A percentile compares a stretch with the other conserved stretches of the same genome.
phyloP scores from a whole-genome alignment of 2,888 invertebrate genomes.

The Callyntrura sp. region DNA sequence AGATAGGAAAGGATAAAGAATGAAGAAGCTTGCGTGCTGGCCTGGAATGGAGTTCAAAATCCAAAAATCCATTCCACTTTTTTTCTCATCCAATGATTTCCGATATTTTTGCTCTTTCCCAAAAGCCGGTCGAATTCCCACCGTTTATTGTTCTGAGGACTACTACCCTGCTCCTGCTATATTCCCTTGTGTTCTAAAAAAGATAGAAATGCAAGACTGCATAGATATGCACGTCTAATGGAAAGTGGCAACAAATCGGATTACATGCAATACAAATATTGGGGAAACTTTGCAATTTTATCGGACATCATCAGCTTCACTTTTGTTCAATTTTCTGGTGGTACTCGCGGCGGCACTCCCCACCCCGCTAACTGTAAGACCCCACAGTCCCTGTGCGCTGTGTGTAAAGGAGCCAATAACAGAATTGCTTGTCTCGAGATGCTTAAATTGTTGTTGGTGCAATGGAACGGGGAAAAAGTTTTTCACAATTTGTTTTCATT shows the following conservation, averaged over 20 bases:
- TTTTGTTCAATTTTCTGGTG: constrained; percentile 37
- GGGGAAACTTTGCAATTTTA: constrained; percentile 45
- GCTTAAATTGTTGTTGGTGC: background rate
- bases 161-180: background rate
- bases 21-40: background rate
- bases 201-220: background rate
- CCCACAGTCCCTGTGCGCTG: background rate
- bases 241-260: background rate
- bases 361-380: background rate
- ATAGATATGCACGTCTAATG: no score
- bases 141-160: no score
- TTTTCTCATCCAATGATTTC: background rate
- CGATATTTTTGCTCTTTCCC: constrained; percentile 11
- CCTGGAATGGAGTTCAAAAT: background rate
- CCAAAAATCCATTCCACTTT: background rate
- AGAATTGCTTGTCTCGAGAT: background rate
- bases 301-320: constrained; percentile 32
- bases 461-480: constrained; percentile 3
- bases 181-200: no score
- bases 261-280: constrained; percentile 38
- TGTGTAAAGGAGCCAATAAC: constrained; percentile 5
- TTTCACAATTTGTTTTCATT: constrained; percentile 39
- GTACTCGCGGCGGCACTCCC: background rate
- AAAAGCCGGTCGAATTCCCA: background rate
- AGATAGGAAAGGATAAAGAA: no score